Percentiles rank a stretch among this genome's conserved stretches.
phyloP scores from a whole-genome alignment of 2,113 vertebrate species.

The Beaufortia kweichowensis region DNA sequence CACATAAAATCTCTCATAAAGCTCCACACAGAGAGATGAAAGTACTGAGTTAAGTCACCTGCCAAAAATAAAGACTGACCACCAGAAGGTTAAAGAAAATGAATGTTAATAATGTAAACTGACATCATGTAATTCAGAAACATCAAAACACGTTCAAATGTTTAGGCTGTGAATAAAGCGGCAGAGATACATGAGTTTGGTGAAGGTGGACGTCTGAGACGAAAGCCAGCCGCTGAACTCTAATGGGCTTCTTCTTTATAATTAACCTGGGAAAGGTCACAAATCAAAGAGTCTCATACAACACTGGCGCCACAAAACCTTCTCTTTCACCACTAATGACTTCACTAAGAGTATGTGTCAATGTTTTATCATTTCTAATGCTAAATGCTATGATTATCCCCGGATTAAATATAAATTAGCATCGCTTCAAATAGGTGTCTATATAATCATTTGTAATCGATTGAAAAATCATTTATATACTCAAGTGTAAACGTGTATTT shows the following conservation, averaged over 20 bases:
- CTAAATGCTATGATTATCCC: conserved; percentile 25
- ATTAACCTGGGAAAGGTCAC: conserved; percentile 58
- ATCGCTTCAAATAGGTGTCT: conserved; percentile 9
- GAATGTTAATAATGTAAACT: conserved; percentile 41
- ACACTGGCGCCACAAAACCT: conserved; percentile 45
- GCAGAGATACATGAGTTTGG: conserved; percentile 8
- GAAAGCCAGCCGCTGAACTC: conserved; percentile 48
- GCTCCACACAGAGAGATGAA: conserved; percentile 12
- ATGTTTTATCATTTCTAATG: conserved; percentile 42
- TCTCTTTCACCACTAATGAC: conserved; percentile 38
- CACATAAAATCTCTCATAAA: not conserved
- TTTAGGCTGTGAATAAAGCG: not conserved
- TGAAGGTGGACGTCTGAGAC: conserved; percentile 35
- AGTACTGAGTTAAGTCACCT: conserved; percentile 9
- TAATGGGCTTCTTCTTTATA: conserved; percentile 57
- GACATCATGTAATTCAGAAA: not conserved
- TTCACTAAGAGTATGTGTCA: conserved; percentile 31
- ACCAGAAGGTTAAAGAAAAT: conserved; percentile 50
- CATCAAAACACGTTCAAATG: not conserved
- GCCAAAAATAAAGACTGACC: conserved; percentile 33
- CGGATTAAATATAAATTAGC: conserved; percentile 15
- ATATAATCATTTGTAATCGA: not conserved
- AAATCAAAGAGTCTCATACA: conserved; percentile 54
- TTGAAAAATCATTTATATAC: not conserved
- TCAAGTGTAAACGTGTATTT: no score